These are phyloP conservation scores for Neotoma lepida DNA, from an alignment of 2,113 vertebrate genomes.

Conservation along the genomic window DNA sequence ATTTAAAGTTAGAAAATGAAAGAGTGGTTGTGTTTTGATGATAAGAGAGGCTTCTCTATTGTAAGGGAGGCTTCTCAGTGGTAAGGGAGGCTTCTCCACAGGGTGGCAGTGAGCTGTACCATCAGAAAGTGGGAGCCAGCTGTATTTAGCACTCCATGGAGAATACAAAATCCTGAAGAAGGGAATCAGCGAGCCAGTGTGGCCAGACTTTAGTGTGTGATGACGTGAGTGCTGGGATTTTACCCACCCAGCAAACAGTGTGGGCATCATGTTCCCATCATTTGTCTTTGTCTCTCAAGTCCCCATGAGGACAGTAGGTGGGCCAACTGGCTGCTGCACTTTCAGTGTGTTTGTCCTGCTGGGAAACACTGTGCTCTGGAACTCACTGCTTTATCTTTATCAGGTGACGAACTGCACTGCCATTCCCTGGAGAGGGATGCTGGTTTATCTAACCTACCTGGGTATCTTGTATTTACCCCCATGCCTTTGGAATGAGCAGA, in stretches of 20 bases:
- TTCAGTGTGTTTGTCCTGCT: background rate
- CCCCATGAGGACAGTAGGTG: accelerated
- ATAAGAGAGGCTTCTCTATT: background rate
- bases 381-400: background rate
- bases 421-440: background rate
- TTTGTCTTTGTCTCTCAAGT: background rate
- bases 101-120: background rate
- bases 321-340: background rate
- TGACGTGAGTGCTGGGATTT: background rate
- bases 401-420: background rate
- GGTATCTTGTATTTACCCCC: background rate
- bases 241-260: background rate
- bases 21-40: background rate
- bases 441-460: background rate
- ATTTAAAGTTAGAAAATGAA: background rate
- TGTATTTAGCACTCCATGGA: background rate
- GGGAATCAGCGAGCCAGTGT: background rate
- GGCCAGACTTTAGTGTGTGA: background rate
- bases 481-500: background rate
- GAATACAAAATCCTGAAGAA: background rate
- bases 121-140: background rate
- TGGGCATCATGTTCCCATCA: background rate
- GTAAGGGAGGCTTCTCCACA: background rate
- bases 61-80: too few species aligned
- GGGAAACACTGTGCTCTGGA: background rate